Evolutionary conservation across 2,888 invertebrate genomes (phyloP).

Genomic region (Lithophane socia): DNA sequence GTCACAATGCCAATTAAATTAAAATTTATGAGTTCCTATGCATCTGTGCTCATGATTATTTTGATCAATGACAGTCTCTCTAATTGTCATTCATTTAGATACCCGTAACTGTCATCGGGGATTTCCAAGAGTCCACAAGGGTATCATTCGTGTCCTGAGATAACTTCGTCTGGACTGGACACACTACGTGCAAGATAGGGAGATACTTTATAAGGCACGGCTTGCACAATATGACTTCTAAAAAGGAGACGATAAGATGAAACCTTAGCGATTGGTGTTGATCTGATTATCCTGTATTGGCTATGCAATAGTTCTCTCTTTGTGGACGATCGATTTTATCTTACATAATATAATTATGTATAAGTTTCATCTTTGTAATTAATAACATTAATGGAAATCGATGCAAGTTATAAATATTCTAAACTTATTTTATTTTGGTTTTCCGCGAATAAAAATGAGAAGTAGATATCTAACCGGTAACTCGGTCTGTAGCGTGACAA

Average conservation of each 20-base stretch:
- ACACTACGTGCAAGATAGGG: background rate
- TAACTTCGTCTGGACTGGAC: constrained; percentile 13
- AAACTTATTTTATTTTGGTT: background rate
- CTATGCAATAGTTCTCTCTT: background rate
- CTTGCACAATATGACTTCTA: background rate
- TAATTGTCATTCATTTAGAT: constrained; percentile 1
- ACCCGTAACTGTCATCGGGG: background rate
- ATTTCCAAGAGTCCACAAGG: constrained; percentile 21
- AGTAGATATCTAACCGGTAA: constrained; percentile 10
- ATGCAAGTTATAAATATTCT: background rate
- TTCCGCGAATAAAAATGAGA: background rate
- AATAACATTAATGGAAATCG: background rate
- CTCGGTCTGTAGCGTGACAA: constrained; percentile 25
- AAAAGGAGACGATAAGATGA: constrained; percentile 5
- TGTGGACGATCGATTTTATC: background rate
- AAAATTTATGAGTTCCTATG: background rate
- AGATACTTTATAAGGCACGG: background rate
- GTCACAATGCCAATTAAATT: constrained; percentile 4
- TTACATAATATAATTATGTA: background rate
- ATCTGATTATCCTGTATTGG: background rate
- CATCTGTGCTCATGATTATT: background rate
- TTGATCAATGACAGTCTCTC: background rate
- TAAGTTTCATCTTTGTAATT: background rate
- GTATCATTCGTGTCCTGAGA: constrained; percentile 28
- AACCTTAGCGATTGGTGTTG: background rate